A percentile compares a stretch with the other conserved stretches of the same genome.
phyloP scores from a whole-genome alignment of 2,888 invertebrate genomes.

The Ernsta delagoae region DNA sequence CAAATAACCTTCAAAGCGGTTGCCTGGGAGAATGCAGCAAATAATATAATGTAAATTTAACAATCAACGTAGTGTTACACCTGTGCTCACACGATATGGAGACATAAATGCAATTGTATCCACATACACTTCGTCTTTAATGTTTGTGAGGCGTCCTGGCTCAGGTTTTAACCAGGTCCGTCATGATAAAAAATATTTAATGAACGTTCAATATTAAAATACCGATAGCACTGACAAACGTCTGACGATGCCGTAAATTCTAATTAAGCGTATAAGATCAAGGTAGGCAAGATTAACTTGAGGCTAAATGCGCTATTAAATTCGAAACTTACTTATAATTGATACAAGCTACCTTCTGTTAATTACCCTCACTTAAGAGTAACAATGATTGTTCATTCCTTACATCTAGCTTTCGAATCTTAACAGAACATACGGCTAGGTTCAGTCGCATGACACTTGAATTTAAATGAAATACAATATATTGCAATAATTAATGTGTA shows the following conservation, averaged over 20 bases:
- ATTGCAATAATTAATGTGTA: constrained; percentile 32
- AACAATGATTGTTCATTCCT: constrained; percentile 43
- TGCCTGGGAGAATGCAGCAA: neutral
- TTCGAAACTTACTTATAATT: constrained; percentile 44
- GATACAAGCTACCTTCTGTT: constrained; percentile 44
- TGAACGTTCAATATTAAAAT: neutral
- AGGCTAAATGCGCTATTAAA: constrained; percentile 34
- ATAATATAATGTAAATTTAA: neutral
- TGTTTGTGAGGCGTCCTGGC: too few relatives aligned
- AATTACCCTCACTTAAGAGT: constrained; percentile 47
- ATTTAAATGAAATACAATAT: constrained; percentile 35
- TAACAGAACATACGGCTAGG: constrained; percentile 38
- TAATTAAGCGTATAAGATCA: constrained; percentile 17
- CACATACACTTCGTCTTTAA: neutral
- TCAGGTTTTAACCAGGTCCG: neutral
- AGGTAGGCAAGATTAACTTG: constrained; percentile 17
- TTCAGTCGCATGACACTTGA: constrained; percentile 35
- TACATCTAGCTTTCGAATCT: constrained; percentile 49
- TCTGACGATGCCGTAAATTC: constrained; percentile 3
- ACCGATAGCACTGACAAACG: neutral
- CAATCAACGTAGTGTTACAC: too few relatives aligned
- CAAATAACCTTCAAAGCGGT: neutral
- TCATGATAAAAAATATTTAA: neutral
- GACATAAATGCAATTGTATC: neutral
- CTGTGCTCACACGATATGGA: neutral